Evolutionary conservation across 2,888 invertebrate species (phyloP).

Genomic region (Aleiodes testaceus): DNA sequence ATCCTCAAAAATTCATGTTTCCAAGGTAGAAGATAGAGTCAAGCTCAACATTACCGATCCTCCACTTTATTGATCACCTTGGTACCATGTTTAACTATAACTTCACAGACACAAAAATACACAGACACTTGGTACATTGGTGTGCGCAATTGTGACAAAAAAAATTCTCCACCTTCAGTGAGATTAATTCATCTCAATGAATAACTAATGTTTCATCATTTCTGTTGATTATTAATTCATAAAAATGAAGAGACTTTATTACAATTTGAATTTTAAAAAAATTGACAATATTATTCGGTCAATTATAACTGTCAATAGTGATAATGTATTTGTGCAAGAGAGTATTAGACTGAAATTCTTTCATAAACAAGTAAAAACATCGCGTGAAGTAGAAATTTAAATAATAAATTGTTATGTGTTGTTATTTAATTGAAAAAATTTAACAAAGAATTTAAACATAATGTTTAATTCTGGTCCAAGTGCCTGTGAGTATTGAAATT

Average conservation of each 20-base stretch:
- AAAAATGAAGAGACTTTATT: slow-evolving; percentile 23
- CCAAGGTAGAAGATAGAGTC: neutral
- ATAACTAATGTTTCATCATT: neutral
- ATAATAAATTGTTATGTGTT: slow-evolving; percentile 13
- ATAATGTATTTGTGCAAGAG: slow-evolving; percentile 20
- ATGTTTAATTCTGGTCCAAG: slow-evolving; percentile 26
- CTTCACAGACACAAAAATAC: neutral
- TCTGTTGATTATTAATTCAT: neutral
- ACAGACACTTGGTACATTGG: neutral
- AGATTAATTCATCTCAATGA: slow-evolving; percentile 5
- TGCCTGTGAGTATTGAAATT: slow-evolving; percentile 21
- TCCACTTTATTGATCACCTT: slow-evolving; percentile 20
- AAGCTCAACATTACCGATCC: slow-evolving; percentile 22
- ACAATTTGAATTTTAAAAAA: slow-evolving; percentile 3
- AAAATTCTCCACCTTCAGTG: neutral
- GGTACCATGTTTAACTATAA: neutral
- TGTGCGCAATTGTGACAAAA: slow-evolving; percentile 19
- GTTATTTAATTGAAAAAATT: neutral
- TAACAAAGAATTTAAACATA: slow-evolving; percentile 16
- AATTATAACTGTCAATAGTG: slow-evolving; percentile 21
- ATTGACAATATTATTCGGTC: slow-evolving; percentile 16
- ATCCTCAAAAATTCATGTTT: neutral
- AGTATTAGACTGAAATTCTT: slow-evolving; percentile 25
- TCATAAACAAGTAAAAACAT: slow-evolving; percentile 25
- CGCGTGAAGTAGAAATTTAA: slow-evolving; percentile 13